Evolutionary conservation across 2,888 invertebrate species (phyloP), one percentile per base, ranked within the genome.

Genomic region (Dendrolimus pini): DNA sequence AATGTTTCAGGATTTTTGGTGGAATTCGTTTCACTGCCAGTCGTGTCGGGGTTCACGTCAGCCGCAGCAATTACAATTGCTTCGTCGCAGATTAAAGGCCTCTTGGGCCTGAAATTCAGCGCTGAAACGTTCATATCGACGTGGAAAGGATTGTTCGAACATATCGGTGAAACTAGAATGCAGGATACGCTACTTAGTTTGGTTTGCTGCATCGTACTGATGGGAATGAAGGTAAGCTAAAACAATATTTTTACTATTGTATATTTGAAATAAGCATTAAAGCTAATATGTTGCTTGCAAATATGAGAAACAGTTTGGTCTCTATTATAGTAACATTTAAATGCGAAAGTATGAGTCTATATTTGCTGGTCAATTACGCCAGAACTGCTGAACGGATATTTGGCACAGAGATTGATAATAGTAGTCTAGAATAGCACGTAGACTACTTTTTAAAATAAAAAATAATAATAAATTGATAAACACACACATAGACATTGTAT

Each of bases 21-120:
- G 13, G 94, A 95, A 62, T 95, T 95, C 68, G 94, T 95, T 7
- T 95, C 95, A 0, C 82, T 93, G 1, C 94, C 95, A 0, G 95
- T 95, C 0, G 94, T 95, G 1, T 93, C 94, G 1, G 95, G 94
- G 0, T 95, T 96, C 76, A 95, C 95, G 3, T 95, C 95, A 1
- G 95, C 95, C 0, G 94, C 95, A 0, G 94, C 95, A 8, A 72
- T 95, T 6, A 95, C 95, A 12, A 95, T 95, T 65, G 94, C 94
- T 0, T 93, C 94, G 7, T 93, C 95, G 0, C 96, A 96, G 78
- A 86, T 95, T n/a, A 95, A 94, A 69, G 93, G 93, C 18, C 78
- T 95, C 10, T 77, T 95, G 1, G 95, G 94, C 0, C 72, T 94
- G 2, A 86, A 79, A 59, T 94, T 93, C 69, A 87, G 84, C 7